These are phyloP conservation scores for Goniozus legneri DNA, from an alignment of 1,140 invertebrate species.

Conservation along the genomic window DNA sequence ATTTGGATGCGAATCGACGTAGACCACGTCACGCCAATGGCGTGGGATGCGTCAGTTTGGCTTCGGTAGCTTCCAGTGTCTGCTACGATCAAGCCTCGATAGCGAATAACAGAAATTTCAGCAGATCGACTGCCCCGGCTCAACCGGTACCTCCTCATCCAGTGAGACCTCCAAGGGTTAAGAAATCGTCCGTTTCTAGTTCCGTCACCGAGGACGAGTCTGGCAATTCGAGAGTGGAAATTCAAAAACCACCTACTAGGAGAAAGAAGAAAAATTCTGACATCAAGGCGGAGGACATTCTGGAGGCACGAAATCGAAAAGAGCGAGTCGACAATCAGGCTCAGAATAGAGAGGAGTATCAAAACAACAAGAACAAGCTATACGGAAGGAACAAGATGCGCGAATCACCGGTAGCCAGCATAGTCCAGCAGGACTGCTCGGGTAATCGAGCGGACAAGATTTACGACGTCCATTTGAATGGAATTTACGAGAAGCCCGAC, in stretches of 20 bases:
- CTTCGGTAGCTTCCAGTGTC: slow-evolving; percentile 50
- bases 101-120: too few relatives aligned
- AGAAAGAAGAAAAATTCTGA: slow-evolving; percentile 42
- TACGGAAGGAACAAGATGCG: slow-evolving; percentile 13
- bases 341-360: slow-evolving; percentile 18
- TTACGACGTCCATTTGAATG: slow-evolving; percentile 15
- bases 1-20: slow-evolving; percentile 64
- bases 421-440: slow-evolving; percentile 2
- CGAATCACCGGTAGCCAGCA: not conserved
- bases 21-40: slow-evolving; percentile 65
- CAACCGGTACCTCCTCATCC: slow-evolving; percentile 26
- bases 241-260: slow-evolving; percentile 25
- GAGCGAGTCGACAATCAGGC: not conserved
- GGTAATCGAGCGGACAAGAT: slow-evolving; percentile 11
- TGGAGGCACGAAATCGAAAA: slow-evolving; percentile 32
- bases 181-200: slow-evolving; percentile 39
- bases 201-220: slow-evolving; percentile 34
- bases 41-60: slow-evolving; percentile 66
- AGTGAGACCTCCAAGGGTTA: slow-evolving; percentile 46
- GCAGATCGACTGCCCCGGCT: slow-evolving; percentile 1
- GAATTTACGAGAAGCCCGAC: slow-evolving; percentile 15
- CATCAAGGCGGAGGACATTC: slow-evolving; percentile 40
- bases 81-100: slow-evolving; percentile 41
- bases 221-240: not conserved
- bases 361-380: slow-evolving; percentile 36